These are phyloP conservation scores for Periophthalmus magnuspinnatus DNA, from an alignment of 2,797 vertebrate genomes.

Conservation along the genomic window DNA sequence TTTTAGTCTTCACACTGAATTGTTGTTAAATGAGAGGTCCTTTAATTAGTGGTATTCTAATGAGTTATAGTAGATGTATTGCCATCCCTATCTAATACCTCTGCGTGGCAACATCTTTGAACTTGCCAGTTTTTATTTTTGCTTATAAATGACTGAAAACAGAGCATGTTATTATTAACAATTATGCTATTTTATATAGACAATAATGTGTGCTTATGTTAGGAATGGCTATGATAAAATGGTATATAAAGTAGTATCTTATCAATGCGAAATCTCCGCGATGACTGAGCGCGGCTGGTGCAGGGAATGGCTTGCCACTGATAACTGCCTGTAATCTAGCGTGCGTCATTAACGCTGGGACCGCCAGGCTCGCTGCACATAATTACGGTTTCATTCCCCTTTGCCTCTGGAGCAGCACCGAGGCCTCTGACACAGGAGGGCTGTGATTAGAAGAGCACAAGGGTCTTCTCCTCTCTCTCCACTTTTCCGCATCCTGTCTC, in stretches of 20 bases:
- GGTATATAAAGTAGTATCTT: conserved; percentile 6
- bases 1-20: background rate
- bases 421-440: conserved; percentile 70
- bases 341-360: conserved; percentile 69
- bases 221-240: conserved; percentile 5
- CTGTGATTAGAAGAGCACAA: conserved; percentile 74
- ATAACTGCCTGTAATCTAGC: conserved; percentile 69
- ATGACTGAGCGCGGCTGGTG: conserved; percentile 27
- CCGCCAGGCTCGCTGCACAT: conserved; percentile 60
- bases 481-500: conserved; percentile 57
- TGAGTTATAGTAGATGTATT: background rate
- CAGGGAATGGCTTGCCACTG: conserved; percentile 44
- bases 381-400: conserved; percentile 76
- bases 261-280: conserved; percentile 16
- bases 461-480: conserved; percentile 51
- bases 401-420: conserved; percentile 61
- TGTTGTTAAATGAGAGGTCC: background rate
- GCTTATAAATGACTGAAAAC: background rate
- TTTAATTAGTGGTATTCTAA: background rate
- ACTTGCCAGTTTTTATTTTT: background rate
- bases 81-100: background rate
- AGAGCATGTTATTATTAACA: background rate
- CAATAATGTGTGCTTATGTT: conserved; percentile 2
- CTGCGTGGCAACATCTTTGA: background rate
- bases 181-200: background rate